Conservation (phyloP, 1,140 invertebrate genomes). For the Drosophila melanica region DNA sequence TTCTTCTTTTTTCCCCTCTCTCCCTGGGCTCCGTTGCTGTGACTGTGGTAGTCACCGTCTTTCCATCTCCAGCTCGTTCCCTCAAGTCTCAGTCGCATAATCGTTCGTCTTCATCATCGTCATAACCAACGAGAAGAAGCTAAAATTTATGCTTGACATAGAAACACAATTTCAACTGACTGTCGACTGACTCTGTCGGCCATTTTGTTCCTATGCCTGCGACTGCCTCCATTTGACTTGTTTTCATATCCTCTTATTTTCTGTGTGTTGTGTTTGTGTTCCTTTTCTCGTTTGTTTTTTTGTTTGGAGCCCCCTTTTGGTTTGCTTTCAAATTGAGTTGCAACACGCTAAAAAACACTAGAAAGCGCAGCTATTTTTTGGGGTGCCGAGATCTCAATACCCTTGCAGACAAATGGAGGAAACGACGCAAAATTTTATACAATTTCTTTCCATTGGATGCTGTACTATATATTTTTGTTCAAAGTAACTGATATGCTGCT, state of each 20-base stretch:
- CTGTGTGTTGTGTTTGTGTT: neutral
- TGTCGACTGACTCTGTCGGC: constrained; percentile 57
- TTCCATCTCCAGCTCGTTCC: neutral
- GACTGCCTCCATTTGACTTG: constrained; percentile 31
- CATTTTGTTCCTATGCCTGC: constrained; percentile 69
- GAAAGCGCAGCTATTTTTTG: neutral
- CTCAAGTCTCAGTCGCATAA: constrained; percentile 45
- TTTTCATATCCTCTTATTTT: constrained; percentile 35
- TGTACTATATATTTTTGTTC: too few species aligned
- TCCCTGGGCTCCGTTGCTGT: too few species aligned
- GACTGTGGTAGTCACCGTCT: neutral
- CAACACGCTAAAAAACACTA: constrained; percentile 30
- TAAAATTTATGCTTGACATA: constrained; percentile 81
- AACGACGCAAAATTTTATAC: too few species aligned
- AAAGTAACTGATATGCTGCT: too few species aligned
- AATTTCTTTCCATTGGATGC: too few species aligned
- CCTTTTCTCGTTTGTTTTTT: neutral
- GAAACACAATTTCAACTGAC: constrained; percentile 72
- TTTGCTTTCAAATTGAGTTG: constrained; percentile 56
- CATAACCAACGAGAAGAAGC: constrained; percentile 20
- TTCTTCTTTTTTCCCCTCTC: neutral
- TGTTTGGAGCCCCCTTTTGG: neutral
- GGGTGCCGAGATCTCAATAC: neutral
- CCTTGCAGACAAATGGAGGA: too few species aligned
- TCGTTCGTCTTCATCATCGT: constrained; percentile 71